Evolutionary conservation across 2,888 invertebrate genomes (phyloP).

Genomic region (Apamea anceps): DNA sequence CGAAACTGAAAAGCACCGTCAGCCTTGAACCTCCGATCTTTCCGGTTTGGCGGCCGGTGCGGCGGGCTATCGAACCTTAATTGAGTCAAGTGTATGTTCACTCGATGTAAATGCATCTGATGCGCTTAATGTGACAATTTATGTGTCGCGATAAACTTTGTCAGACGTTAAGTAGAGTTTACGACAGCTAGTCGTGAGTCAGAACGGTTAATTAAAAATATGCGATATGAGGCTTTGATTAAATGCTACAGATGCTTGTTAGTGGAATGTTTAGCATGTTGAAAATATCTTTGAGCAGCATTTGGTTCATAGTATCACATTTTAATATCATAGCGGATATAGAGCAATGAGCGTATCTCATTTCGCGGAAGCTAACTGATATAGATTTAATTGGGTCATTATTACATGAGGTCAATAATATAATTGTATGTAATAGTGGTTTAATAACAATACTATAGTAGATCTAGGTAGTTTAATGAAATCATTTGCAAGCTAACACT

Average conservation of each 20-base stretch:
- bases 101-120: slow-evolving; percentile 45
- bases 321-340: neutral
- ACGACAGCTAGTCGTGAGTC: slow-evolving; percentile 38
- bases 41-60: slow-evolving; percentile 66
- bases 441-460: neutral
- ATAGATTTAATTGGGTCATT: slow-evolving; percentile 18
- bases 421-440: neutral
- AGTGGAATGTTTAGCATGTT: slow-evolving; percentile 6
- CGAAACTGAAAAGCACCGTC: slow-evolving; percentile 58
- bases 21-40: slow-evolving; percentile 68
- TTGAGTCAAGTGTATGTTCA: slow-evolving; percentile 70
- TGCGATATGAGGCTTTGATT: slow-evolving; percentile 53
- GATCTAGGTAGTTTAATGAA: neutral
- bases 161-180: slow-evolving; percentile 37
- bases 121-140: slow-evolving; percentile 61
- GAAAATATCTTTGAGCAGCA: neutral
- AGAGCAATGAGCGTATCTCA: neutral
- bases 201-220: slow-evolving; percentile 53
- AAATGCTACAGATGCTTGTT: slow-evolving; percentile 37
- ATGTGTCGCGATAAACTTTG: slow-evolving; percentile 52
- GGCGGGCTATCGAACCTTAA: slow-evolving; percentile 67
- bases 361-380: slow-evolving; percentile 25
- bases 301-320: neutral
- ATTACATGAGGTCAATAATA: neutral
- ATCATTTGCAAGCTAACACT: neutral